A percentile compares a stretch with the other conserved stretches of the same genome.
Evolutionary conservation across 2,113 vertebrate species (phyloP).

Genomic region (Silurus glanis): DNA sequence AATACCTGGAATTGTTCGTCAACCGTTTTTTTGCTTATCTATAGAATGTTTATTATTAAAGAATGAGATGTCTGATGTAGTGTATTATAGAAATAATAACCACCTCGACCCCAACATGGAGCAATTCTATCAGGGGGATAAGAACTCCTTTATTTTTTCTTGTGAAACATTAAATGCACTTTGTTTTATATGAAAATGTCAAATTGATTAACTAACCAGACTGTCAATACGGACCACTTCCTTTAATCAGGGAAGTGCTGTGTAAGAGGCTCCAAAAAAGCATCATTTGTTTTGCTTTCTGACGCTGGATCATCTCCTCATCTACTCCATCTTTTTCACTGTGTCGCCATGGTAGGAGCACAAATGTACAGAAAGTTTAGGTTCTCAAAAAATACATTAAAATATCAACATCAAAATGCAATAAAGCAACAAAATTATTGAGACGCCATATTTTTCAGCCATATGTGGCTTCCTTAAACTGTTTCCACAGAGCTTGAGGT

Average conservation of each 20-base stretch:
- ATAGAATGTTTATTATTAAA: no score
- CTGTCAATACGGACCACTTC: not conserved
- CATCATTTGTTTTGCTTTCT: not conserved
- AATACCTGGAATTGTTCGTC: no score
- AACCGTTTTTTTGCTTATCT: no score
- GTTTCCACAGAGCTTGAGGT: no score
- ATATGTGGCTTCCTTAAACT: no score
- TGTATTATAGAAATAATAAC: no score
- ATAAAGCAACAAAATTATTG: no score
- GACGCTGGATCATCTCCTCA: no score
- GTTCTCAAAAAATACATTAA: not conserved
- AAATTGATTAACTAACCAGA: not conserved
- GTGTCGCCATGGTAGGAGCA: not conserved
- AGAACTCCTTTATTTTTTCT: not conserved
- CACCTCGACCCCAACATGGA: not conserved
- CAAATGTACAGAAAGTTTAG: not conserved
- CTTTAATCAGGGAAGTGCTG: not conserved
- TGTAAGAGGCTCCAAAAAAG: not conserved
- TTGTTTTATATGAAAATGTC: not conserved
- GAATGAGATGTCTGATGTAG: no score
- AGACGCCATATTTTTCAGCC: no score
- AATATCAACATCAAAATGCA: no score
- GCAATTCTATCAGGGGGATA: not conserved
- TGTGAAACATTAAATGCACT: not conserved
- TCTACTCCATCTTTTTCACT: not conserved